phyloP scores from a whole-genome alignment of 2,797 vertebrate genomes.

The Setipinna tenuifilis region DNA sequence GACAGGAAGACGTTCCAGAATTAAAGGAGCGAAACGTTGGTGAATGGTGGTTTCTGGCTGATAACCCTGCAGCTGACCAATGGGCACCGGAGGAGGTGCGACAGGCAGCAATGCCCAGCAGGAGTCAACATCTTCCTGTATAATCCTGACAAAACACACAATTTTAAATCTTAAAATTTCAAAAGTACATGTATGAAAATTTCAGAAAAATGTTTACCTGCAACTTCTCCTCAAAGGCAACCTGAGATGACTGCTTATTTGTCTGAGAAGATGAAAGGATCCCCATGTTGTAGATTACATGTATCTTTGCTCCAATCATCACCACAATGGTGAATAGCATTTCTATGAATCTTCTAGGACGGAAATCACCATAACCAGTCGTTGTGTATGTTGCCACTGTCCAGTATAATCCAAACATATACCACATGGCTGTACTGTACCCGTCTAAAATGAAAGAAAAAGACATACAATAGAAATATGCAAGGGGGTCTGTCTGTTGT shows the following conservation, averaged over 20 bases:
- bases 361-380: conserved; percentile 49
- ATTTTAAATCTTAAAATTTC: too few relatives aligned
- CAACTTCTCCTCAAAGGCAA: conserved; percentile 49
- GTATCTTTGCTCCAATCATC: conserved; percentile 43
- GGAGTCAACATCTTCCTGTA: too few relatives aligned
- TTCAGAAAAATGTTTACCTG: conserved; percentile 29
- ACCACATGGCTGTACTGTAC: neutral
- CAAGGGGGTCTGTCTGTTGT: too few relatives aligned
- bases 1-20: too few relatives aligned
- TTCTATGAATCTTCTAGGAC: conserved; percentile 29
- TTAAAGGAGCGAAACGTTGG: too few relatives aligned
- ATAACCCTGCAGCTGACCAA: too few relatives aligned
- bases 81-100: too few relatives aligned
- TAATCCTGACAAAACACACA: too few relatives aligned
- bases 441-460: neutral
- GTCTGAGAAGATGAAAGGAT: conserved; percentile 43
- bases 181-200: too few relatives aligned
- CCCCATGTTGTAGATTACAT: conserved; percentile 46
- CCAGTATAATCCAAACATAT: conserved; percentile 46
- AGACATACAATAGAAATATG: neutral
- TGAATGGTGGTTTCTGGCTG: too few relatives aligned
- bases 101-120: too few relatives aligned
- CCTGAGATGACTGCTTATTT: conserved; percentile 40
- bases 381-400: conserved; percentile 47
- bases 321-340: conserved; percentile 28